Evolutionary conservation across 2,113 vertebrate species (phyloP), one percentile per base, ranked within the genome.

Genomic region (Monopterus albus): DNA sequence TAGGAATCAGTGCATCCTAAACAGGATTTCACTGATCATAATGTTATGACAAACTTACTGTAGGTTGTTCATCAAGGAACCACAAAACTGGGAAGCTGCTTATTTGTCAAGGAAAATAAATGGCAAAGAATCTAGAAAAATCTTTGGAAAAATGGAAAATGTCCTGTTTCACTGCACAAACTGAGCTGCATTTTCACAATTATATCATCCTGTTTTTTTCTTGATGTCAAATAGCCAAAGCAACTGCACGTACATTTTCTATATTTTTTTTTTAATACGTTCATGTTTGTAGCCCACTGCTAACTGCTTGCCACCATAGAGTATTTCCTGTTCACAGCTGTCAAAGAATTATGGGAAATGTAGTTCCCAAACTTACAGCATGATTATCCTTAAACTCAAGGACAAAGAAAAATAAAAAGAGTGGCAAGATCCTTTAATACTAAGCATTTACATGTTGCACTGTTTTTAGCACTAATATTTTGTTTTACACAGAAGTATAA

Each of bases 371-470:
- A 38, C 18, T 1, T 11, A 8, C 0, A 31, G 18, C 7, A 51
- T 20, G 2, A 28, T 50, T 50, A 15, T 57, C 13, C 39, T 7
- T 49, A 2, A 42, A 47, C 31, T 53, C 5, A 57, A 38, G 39
- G 11, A n/a, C 2, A 29, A 12, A 15, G 31, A 33, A 18, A 9
- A 63, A 23, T 49, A 40, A 40, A 7, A 42, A 3, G 1, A 55
- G 60, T 28, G 6, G 33, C 20, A 42, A 56, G 46, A 60, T 47
- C 42, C n/a, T 45, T 69, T 35, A 57, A 17, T 58, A 14, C 42
- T 53, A 49, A 15, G 5, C 2, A 35, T 42, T 35, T 66, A 23
- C 21, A 69, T 59, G 15, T 39, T 53, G 21, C 3, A 35, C 7
- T 52, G 43, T 25, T 13, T n/a, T n/a, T n/a, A n/a, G n/a, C n/a